Evolutionary conservation across 2,113 vertebrate species (phyloP), one percentile per base, ranked within the genome.

Genomic region (Poecile atricapillus): DNA sequence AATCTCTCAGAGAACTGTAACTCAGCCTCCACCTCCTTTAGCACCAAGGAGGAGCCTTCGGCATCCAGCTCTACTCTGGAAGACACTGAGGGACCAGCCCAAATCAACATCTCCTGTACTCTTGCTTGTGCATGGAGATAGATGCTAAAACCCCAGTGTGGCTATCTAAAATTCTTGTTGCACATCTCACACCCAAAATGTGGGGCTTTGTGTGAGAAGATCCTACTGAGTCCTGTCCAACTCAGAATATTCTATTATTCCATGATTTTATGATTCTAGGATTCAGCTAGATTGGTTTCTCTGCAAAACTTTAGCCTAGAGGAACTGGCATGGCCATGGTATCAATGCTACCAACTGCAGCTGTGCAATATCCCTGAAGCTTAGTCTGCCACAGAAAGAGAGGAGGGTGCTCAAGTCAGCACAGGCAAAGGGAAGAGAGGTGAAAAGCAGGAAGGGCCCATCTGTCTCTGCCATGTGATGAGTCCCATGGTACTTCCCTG

Each of bases 401-500:
- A 81, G 44, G 25, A 86, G 24, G 8, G 11, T 21, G 30, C 47
- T 83, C 28, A 69, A 76, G 68, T 49, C 78, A 81, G 49, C 31
- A 24, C 28, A 77, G 63, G 78, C 49, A 69, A 64, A 83, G 31
- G 20, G 70, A 90, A 75, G 4, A 5, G 85, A 93, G 59, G 43
- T 49, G 69, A 69, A 88, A 74, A 83, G 46, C 67, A 58, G 75
- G 75, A 92, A 59, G 83, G 86, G 21, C 55, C 90, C 86, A 90
- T 96, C 92, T 95, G 90, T 92, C 90, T 82, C 62, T 94, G 79
- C 63, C 76, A 25, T 59, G 64, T 67, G 92, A 63, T 59, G 39
- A 80, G 55, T 90, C 68, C 95, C 88, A 74, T 62, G 60, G 71
- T 43, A 70, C 59, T 85, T 77, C 46, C 88, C 86, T 86, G 71